These are phyloP conservation scores for Drosophila maculinotata DNA, from an alignment of 2,888 invertebrate species.

Conservation along the genomic window DNA sequence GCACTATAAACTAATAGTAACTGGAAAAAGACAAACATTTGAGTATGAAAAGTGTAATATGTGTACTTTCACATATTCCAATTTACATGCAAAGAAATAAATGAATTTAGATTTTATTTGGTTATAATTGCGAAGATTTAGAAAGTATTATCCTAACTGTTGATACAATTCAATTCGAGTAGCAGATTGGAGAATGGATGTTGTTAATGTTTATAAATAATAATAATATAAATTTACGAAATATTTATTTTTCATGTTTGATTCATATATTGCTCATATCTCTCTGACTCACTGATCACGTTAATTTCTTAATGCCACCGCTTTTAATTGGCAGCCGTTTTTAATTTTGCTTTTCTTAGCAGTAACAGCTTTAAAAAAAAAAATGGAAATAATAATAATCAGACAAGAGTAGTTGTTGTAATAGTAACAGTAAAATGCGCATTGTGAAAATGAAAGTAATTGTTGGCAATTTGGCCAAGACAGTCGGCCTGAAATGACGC, in stretches of 20 bases:
- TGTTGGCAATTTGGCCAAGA: slow-evolving; percentile 51
- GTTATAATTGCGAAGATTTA: no score
- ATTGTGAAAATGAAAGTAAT: slow-evolving; percentile 77
- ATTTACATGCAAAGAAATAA: no score
- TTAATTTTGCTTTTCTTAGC: slow-evolving; percentile 1
- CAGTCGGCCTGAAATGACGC: slow-evolving; percentile 31
- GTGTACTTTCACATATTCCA: no score
- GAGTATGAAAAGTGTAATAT: no score
- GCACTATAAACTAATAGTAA: no score
- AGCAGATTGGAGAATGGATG: no score
- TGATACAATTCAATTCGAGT: neutral
- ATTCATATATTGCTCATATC: neutral
- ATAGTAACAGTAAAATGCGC: slow-evolving; percentile 38
- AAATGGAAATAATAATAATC: neutral
- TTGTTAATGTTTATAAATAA: no score
- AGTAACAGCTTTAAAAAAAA: slow-evolving; percentile 1
- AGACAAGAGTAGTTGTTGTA: slow-evolving; percentile 24
- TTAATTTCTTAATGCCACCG: slow-evolving; percentile 17
- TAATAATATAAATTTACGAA: no score
- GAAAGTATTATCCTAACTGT: no score
- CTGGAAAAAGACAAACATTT: no score
- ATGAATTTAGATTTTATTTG: no score
- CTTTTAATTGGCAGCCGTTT: slow-evolving; percentile 31
- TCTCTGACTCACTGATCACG: slow-evolving; percentile 9
- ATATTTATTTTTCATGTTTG: neutral